Conservation (phyloP, 2,888 invertebrate genomes). For the Andrena marginata region DNA sequence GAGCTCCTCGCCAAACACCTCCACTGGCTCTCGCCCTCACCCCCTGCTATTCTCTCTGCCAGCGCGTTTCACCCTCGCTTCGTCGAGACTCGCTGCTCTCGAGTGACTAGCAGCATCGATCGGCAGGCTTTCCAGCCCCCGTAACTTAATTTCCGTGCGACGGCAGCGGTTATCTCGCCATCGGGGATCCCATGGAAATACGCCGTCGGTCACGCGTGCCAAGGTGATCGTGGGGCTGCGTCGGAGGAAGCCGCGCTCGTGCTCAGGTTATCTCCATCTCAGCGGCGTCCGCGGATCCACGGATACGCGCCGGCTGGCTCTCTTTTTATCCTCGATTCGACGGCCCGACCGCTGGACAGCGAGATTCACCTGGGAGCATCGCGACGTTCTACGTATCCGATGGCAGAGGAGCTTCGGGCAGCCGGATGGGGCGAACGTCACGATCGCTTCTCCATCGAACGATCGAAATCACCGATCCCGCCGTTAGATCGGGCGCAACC, state of each 20-base stretch:
- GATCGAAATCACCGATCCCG: neutral
- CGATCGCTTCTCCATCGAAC: neutral
- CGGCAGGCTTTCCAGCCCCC: slow-evolving; percentile 69
- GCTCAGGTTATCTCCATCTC: slow-evolving; percentile 43
- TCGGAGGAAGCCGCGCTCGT: neutral
- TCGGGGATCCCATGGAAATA: slow-evolving; percentile 34
- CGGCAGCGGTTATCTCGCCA: slow-evolving; percentile 38
- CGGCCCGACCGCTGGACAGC: neutral
- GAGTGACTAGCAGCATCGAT: slow-evolving; percentile 77
- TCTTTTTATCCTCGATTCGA: neutral
- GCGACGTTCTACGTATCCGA: neutral
- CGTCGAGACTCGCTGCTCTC: slow-evolving; percentile 57
- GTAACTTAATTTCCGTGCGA: slow-evolving; percentile 74
- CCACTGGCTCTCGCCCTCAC: slow-evolving; percentile 6
- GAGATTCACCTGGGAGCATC: neutral
- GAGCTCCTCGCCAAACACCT: slow-evolving; percentile 35
- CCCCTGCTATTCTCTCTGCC: slow-evolving; percentile 17
- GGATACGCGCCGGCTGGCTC: neutral
- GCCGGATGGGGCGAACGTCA: neutral
- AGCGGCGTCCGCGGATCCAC: neutral
- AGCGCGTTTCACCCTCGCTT: slow-evolving; percentile 16
- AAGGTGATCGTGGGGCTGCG: neutral
- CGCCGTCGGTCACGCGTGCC: neutral
- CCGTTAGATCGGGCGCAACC: neutral
- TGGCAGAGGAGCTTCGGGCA: neutral